Evolutionary conservation across 1,140 invertebrate species (phyloP), one percentile per base, ranked within the genome.

Genomic region (Nephila pilipes): DNA sequence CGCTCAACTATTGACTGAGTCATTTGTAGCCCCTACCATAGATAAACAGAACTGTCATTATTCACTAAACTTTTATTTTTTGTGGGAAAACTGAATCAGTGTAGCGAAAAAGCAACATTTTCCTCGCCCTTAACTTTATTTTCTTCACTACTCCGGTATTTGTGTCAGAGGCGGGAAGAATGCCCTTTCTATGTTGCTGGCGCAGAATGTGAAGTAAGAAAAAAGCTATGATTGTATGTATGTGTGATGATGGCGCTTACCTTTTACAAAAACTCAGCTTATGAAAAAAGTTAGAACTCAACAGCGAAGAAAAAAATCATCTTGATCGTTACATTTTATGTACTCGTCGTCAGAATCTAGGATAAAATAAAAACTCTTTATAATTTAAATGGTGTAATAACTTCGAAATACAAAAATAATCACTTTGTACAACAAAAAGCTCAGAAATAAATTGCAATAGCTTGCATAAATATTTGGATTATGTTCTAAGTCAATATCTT

Each of bases 21-120:
- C 85, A 87, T 87, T 65, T 87, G 60, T 87, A 63, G 36, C 36
- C 29, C 10, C 63, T 69, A 75, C 87, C 63, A 69, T 88, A 75
- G 63, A 88, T 88, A 75, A 88, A 88, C 87, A 88, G 60, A 88
- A 85, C 54, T 85, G 83, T 57, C 16, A 85, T 85, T 85, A 85
- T 85, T 85, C 54, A 85, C 87, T 55, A 55, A 57, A 32, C 54
- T 54, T 57, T 83, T 18, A 57, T 57, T 88, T 88, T 60, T 88
- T 88, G 20, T 25, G 25, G 29, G 16, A 55, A 88, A 65, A 69
- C 60, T 38, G 87, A 88, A 46, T 75, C 58, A 69, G 60, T 87
- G 85, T 46, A 69, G 36, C 36, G 83, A 85, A 20, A 81, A 85
- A 60, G 83, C 4, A 58, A 29, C 83, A 85, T 85, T 85, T 85